Percentiles rank a stretch among this genome's conserved stretches.
phyloP scores from a whole-genome alignment of 2,113 vertebrate species.

The Rana temporaria region DNA sequence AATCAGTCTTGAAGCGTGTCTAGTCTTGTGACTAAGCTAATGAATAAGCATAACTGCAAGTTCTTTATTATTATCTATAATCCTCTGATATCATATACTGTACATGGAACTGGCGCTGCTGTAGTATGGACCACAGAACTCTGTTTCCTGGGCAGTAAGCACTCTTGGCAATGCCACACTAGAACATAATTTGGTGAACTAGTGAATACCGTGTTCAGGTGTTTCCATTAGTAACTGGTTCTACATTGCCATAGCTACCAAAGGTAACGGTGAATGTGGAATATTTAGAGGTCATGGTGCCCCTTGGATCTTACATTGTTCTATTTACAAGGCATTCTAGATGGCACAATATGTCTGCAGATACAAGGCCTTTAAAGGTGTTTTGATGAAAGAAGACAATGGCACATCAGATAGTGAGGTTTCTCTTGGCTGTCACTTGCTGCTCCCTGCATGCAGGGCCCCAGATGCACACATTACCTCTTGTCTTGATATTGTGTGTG shows the following conservation, averaged over 20 bases:
- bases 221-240: neutral
- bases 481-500: conserved; percentile 54
- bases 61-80: too few relatives aligned
- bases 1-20: too few relatives aligned
- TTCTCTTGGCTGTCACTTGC: conserved; percentile 52
- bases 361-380: conserved; percentile 46
- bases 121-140: too few relatives aligned
- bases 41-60: too few relatives aligned
- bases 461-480: conserved; percentile 56
- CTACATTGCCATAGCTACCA: neutral
- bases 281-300: conserved; percentile 40
- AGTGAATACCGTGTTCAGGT: neutral
- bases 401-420: conserved; percentile 31
- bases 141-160: too few relatives aligned
- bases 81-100: too few relatives aligned
- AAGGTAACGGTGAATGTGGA: neutral
- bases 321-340: conserved; percentile 32
- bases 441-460: conserved; percentile 50
- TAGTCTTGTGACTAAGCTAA: too few relatives aligned
- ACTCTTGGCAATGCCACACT: neutral
- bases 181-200: too few relatives aligned
- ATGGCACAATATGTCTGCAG: conserved; percentile 47
- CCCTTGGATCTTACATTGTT: conserved; percentile 27
- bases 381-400: conserved; percentile 37
- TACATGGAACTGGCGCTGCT: too few relatives aligned